Conservation (phyloP, 2,888 invertebrate genomes). For the Mesorhabditis belari region DNA sequence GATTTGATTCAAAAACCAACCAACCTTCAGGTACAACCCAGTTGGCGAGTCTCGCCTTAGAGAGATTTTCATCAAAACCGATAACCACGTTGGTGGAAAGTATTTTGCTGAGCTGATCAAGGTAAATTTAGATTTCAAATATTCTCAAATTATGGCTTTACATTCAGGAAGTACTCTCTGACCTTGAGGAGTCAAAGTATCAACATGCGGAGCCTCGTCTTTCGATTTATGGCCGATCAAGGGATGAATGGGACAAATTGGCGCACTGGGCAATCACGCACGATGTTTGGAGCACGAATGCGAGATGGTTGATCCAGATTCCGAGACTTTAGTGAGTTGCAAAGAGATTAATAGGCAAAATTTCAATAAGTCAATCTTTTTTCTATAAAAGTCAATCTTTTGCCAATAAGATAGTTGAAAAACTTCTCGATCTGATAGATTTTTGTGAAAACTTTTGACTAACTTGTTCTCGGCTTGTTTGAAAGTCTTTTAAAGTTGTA, state of each 20-base stretch:
- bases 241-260: constrained; percentile 88
- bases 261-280: constrained; percentile 90
- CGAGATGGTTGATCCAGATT: constrained; percentile 94
- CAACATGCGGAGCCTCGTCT: constrained; percentile 91
- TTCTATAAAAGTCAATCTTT: neutral
- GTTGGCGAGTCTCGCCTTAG: constrained; percentile 85
- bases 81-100: constrained; percentile 88
- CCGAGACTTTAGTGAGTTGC: constrained; percentile 83
- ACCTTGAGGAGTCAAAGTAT: constrained; percentile 96
- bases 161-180: constrained; percentile 75
- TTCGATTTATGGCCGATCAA: constrained; percentile 88
- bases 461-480: no score
- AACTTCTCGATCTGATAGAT: neutral
- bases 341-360: neutral
- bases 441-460: neutral
- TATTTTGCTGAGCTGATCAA: constrained; percentile 96
- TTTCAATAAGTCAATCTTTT: neutral
- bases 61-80: constrained; percentile 97
- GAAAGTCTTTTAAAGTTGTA: no score
- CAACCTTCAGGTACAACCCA: constrained; percentile 71
- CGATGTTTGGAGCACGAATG: constrained; percentile 80
- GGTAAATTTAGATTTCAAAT: constrained; percentile 43
- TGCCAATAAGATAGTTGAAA: neutral
- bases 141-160: constrained; percentile 12
- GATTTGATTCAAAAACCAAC: neutral